Conservation (phyloP, 2,797 vertebrate genomes). For the Anguilla megastoma region DNA sequence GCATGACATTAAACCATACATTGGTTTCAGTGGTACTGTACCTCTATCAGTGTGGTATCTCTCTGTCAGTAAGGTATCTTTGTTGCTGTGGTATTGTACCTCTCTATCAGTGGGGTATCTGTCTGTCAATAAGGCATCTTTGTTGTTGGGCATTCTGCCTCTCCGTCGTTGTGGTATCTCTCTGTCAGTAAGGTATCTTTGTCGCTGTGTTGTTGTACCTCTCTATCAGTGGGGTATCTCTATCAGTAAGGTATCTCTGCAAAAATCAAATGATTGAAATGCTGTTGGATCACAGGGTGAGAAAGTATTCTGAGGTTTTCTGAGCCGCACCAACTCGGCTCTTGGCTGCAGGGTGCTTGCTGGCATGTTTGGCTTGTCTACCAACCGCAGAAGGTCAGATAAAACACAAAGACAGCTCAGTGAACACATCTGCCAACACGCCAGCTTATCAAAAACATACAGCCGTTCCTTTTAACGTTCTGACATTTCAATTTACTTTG, state of each 20-base stretch:
- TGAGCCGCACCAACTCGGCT: not conserved
- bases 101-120: not conserved
- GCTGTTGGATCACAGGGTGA: not conserved
- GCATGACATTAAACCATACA: not conserved
- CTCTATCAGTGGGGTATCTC: not conserved
- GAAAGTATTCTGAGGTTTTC: not conserved
- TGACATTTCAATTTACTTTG: slow-evolving; percentile 12
- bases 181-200: not conserved
- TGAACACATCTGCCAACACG: not conserved
- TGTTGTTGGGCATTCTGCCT: not conserved
- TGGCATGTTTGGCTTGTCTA: not conserved
- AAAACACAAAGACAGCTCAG: not conserved
- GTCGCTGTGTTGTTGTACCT: not conserved
- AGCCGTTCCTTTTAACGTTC: not conserved
- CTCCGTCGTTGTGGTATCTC: not conserved
- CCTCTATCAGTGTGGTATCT: not conserved
- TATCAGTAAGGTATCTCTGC: not conserved
- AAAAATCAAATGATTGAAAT: not conserved
- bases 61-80: not conserved
- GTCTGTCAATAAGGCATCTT: not conserved
- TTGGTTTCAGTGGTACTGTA: not conserved
- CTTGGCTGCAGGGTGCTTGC: not conserved
- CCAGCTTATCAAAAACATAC: not conserved
- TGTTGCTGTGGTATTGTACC: not conserved
- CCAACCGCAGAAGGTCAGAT: not conserved